phyloP scores from a whole-genome alignment of 92 coral and sea anemone species.

The Galaxea fascicularis region DNA sequence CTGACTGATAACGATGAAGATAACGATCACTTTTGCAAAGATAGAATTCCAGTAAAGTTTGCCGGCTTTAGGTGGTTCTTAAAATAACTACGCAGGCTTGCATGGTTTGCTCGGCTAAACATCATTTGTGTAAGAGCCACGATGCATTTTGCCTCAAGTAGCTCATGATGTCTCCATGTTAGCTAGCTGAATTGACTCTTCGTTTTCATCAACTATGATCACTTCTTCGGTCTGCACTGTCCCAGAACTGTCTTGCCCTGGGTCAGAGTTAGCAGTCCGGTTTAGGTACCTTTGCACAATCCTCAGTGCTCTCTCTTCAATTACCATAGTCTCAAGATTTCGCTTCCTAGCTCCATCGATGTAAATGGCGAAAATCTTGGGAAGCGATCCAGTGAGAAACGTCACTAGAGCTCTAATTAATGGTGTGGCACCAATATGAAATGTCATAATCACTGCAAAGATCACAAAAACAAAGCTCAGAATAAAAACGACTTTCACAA shows the following conservation, averaged over 20 bases:
- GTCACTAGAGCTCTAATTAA: neutral
- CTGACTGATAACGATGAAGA: no score
- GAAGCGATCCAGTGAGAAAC: slow-evolving; percentile 26
- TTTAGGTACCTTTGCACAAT: slow-evolving; percentile 11
- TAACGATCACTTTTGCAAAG: no score
- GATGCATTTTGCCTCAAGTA: no score
- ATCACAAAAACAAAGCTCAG: slow-evolving; percentile 14
- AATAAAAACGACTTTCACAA: neutral
- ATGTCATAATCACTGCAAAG: slow-evolving; percentile 13
- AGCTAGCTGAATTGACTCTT: neutral
- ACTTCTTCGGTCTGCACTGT: neutral
- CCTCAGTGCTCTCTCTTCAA: neutral
- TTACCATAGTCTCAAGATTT: neutral
- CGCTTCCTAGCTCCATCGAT: slow-evolving; percentile 4
- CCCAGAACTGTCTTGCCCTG: neutral
- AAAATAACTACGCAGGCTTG: no score
- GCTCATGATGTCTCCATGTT: neutral
- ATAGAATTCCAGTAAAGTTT: no score
- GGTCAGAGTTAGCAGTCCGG: neutral
- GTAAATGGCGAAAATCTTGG: slow-evolving; percentile 16
- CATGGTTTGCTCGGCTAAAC: no score
- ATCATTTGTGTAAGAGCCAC: no score
- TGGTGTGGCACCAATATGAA: slow-evolving; percentile 5
- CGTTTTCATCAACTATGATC: neutral
- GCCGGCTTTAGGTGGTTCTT: no score